Evolutionary conservation across 2,113 vertebrate species (phyloP).

Genomic region (Zosterops japonicus): DNA sequence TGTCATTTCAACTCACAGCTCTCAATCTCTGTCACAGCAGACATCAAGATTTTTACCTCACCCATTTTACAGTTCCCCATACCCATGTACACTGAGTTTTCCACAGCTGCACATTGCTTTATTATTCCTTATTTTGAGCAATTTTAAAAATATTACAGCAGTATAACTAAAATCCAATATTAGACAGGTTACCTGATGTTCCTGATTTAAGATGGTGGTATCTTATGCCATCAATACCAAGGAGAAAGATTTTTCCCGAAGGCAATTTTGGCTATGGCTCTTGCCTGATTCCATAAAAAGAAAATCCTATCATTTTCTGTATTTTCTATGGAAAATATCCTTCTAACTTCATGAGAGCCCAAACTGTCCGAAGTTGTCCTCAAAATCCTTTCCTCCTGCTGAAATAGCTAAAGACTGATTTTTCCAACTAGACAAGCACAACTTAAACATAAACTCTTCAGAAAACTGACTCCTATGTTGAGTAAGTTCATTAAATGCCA

Average conservation of each 20-base stretch:
- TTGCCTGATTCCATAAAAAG: not conserved
- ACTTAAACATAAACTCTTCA: not conserved
- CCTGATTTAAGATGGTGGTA: not conserved
- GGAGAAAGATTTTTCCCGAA: not conserved
- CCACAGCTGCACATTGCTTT: not conserved
- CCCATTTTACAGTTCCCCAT: not conserved
- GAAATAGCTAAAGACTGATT: not conserved
- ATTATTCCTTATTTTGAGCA: not conserved
- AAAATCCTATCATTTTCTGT: not conserved
- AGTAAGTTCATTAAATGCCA: not conserved
- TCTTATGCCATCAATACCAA: not conserved
- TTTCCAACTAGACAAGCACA: not conserved
- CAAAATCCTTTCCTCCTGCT: not conserved
- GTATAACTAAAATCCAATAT: not conserved
- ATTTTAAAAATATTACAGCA: not conserved
- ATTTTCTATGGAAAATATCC: not conserved
- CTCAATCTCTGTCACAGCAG: rapidly evolving
- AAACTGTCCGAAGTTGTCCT: not conserved
- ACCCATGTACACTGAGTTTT: rapidly evolving
- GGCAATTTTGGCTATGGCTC: not conserved
- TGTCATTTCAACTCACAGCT: not conserved
- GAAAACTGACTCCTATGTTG: not conserved
- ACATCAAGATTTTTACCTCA: not conserved
- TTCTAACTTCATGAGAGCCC: not conserved
- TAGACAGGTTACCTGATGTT: not conserved